Conservation (phyloP, 2,797 vertebrate species). For the Ataeniobius toweri region DNA sequence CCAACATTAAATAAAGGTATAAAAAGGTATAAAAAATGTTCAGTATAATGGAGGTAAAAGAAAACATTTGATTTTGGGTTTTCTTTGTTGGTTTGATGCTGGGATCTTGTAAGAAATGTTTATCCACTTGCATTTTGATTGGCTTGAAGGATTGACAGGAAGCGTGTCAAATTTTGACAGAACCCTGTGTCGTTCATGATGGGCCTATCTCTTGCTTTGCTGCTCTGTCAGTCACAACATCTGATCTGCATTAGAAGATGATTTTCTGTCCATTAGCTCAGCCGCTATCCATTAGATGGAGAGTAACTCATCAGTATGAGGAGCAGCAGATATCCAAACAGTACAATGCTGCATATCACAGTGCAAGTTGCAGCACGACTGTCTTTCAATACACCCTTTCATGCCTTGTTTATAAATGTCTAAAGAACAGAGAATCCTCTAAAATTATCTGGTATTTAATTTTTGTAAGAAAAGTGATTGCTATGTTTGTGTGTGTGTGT, state of each 20-base stretch:
- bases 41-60: background rate
- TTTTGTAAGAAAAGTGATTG: constrained; percentile 18
- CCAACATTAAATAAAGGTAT: constrained; percentile 16
- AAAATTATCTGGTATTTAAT: constrained; percentile 24
- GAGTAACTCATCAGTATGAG: constrained; percentile 45
- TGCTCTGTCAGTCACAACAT: constrained; percentile 53
- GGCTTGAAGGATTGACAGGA: constrained; percentile 49
- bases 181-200: constrained; percentile 26
- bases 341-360: constrained; percentile 15
- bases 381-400: constrained; percentile 24
- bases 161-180: constrained; percentile 34
- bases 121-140: constrained; percentile 10
- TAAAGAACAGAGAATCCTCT: constrained; percentile 14
- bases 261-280: constrained; percentile 57
- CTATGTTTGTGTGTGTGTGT: constrained; percentile 9
- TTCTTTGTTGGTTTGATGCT: constrained; percentile 5
- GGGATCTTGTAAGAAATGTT: constrained; percentile 30
- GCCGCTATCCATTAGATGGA: constrained; percentile 43
- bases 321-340: constrained; percentile 26
- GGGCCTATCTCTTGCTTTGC: constrained; percentile 18
- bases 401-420: constrained; percentile 18
- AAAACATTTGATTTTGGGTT: constrained; percentile 5
- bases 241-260: constrained; percentile 58
- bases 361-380: constrained; percentile 12
- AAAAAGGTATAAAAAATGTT: background rate